Conservation (phyloP, 1,140 invertebrate species). For the Saccostrea echinata region DNA sequence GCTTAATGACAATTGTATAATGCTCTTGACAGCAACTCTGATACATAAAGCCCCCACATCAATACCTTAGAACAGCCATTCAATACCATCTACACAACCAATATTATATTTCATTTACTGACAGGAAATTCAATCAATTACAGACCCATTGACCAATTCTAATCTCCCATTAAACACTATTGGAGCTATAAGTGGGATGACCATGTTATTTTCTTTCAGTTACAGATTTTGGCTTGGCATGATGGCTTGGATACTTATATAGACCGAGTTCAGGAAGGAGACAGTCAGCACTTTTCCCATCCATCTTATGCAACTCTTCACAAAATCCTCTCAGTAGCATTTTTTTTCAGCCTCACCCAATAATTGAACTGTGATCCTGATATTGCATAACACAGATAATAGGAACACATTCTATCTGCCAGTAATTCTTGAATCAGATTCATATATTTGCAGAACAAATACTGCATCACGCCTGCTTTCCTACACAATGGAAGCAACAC, state of each 20-base stretch:
- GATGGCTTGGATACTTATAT: not conserved
- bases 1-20: no score
- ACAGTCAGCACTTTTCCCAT: not conserved
- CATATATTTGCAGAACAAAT: no score
- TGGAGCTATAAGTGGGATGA: not conserved
- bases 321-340: no score
- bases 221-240: not conserved
- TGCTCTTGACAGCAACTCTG: not conserved
- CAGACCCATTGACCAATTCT: not conserved
- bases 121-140: not conserved
- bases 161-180: not conserved
- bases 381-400: no score
- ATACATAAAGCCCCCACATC: not conserved
- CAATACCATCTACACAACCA: not conserved
- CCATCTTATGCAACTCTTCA: not conserved
- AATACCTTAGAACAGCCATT: not conserved
- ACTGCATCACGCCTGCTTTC: no score
- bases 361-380: no score
- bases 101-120: not conserved
- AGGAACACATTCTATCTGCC: no score
- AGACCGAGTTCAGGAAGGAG: not conserved
- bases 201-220: not conserved
- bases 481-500: no score
- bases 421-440: no score
- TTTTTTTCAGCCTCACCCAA: no score